phyloP scores from a whole-genome alignment of 2,888 invertebrate genomes.

The Drosophila paranaensis region DNA sequence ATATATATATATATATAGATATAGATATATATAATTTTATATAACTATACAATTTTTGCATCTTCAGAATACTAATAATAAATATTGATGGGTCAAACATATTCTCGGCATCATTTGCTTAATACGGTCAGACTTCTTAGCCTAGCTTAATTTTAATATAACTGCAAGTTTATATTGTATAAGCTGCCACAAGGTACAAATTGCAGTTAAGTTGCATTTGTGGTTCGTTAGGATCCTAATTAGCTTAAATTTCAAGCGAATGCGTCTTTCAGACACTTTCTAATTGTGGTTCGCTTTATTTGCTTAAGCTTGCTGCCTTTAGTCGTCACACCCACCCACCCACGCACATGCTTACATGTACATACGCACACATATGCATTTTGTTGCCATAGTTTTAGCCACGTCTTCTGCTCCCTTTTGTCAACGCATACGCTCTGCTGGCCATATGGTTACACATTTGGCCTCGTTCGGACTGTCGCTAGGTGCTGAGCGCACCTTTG shows the following conservation, averaged over 20 bases:
- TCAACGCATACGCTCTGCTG: constrained; percentile 27
- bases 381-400: constrained; percentile 8
- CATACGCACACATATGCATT: neutral
- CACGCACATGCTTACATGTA: neutral
- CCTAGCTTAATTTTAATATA: neutral
- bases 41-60: too few relatives aligned
- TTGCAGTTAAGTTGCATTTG: neutral
- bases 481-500: constrained; percentile 9
- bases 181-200: neutral
- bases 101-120: neutral
- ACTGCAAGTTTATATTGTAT: neutral
- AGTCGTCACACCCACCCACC: neutral
- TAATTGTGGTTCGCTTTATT: neutral
- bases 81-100: neutral
- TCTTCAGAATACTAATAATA: too few relatives aligned
- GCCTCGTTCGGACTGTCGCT: constrained; percentile 14
- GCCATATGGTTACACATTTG: constrained; percentile 39
- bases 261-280: constrained; percentile 1
- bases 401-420: neutral
- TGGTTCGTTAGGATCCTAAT: neutral
- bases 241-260: constrained; percentile 4
- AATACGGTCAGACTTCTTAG: neutral
- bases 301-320: constrained; percentile 14
- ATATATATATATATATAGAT: too few relatives aligned
- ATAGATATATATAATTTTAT: too few relatives aligned